Percentiles rank a stretch among this genome's conserved stretches.
Conservation (phyloP, 2,888 invertebrate species). For the Panopea generosa region DNA sequence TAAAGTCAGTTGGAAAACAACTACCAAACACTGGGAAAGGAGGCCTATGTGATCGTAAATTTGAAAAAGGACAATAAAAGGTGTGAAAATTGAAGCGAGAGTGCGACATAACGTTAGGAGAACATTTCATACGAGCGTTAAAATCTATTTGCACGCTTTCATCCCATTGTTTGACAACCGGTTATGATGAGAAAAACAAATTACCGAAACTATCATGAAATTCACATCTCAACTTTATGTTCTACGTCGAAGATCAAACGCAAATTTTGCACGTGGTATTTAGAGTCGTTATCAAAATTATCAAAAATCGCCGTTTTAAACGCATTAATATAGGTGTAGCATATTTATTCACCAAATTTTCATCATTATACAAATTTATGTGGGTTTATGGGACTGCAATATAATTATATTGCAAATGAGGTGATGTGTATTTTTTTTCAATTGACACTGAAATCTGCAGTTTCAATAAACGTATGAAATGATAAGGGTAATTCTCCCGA, state of each 20-base stretch:
- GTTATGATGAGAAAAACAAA: conserved; percentile 8
- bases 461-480: conserved; percentile 15
- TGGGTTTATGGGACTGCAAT: conserved; percentile 29
- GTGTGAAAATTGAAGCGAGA: conserved; percentile 23
- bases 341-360: conserved; percentile 46
- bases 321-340: conserved; percentile 52
- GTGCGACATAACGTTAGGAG: conserved; percentile 16
- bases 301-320: conserved; percentile 53
- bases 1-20: too few relatives aligned
- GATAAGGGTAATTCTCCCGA: too few relatives aligned
- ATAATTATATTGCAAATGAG: conserved; percentile 37
- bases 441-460: conserved; percentile 7
- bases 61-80: conserved; percentile 12
- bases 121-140: conserved; percentile 26
- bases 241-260: conserved; percentile 13
- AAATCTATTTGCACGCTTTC: conserved; percentile 15
- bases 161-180: conserved; percentile 8
- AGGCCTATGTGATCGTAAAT: too few relatives aligned
- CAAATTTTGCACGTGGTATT: conserved; percentile 21
- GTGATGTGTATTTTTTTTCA: conserved; percentile 17
- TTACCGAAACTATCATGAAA: conserved; percentile 15
- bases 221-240: conserved; percentile 11
- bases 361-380: conserved; percentile 57
- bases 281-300: conserved; percentile 33
- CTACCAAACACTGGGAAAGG: too few relatives aligned